Evolutionary conservation across 1,140 invertebrate species (phyloP).

Genomic region (Drosophila arizonae): DNA sequence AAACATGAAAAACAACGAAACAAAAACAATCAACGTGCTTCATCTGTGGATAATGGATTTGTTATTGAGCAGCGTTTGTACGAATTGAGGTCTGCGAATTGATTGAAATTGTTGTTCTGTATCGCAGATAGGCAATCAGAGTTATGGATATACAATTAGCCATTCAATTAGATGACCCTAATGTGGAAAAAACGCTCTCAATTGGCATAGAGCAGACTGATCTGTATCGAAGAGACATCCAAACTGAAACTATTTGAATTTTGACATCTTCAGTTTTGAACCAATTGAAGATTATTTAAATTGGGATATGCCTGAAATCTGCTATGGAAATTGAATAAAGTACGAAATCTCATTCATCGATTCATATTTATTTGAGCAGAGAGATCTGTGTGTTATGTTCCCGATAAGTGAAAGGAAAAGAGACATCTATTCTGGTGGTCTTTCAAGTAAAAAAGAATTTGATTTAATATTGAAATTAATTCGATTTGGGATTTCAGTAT

Average conservation of each 20-base stretch:
- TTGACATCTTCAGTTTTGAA: too few species aligned
- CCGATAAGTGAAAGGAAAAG: too few species aligned
- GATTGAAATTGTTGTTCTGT: conserved; percentile 33
- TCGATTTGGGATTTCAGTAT: too few species aligned
- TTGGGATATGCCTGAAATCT: too few species aligned
- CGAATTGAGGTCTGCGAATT: conserved; percentile 41
- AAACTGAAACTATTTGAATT: not conserved
- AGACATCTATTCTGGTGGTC: too few species aligned
- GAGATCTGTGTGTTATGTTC: too few species aligned
- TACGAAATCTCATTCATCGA: too few species aligned
- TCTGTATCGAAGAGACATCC: not conserved
- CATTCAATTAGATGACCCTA: conserved; percentile 3
- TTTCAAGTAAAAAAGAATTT: too few species aligned
- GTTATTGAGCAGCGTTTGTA: conserved; percentile 53
- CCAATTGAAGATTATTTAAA: too few species aligned
- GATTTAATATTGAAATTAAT: too few species aligned
- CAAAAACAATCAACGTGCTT: conserved; percentile 46
- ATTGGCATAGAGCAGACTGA: not conserved
- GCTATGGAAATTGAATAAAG: too few species aligned
- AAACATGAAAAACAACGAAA: conserved; percentile 8
- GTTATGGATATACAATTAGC: conserved; percentile 44
- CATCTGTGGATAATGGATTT: conserved; percentile 59
- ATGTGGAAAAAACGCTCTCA: conserved; percentile 5
- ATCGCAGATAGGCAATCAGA: conserved; percentile 42
- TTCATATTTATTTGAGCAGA: too few species aligned